Conservation (phyloP, 2,113 vertebrate genomes). For the Tychaedon coryphoeus region DNA sequence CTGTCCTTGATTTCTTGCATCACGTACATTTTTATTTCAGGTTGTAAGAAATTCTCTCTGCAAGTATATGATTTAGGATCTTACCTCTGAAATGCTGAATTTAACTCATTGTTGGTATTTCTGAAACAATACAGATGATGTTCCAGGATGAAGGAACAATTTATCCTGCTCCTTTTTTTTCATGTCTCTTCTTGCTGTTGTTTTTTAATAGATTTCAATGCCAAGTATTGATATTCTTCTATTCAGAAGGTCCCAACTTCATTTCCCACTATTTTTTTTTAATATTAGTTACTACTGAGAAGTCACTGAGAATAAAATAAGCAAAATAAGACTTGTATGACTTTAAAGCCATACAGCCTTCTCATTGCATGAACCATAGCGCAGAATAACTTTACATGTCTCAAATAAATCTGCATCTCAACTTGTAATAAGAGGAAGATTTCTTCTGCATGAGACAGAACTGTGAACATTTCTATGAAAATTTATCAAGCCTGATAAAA, state of each 20-base stretch:
- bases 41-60: not conserved
- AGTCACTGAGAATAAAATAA: not conserved
- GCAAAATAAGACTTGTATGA: not conserved
- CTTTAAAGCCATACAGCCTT: not conserved
- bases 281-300: not conserved
- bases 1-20: not conserved
- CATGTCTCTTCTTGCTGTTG: not conserved
- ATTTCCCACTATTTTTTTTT: not conserved
- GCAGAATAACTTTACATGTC: not conserved
- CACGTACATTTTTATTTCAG: not conserved
- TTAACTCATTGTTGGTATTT: not conserved
- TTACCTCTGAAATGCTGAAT: not conserved
- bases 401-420: not conserved
- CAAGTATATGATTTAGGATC: not conserved
- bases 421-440: not conserved
- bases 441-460: not conserved
- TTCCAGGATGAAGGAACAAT: not conserved
- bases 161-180: not conserved
- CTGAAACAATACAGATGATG: not conserved
- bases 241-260: not conserved
- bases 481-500: slow-evolving; percentile 10
- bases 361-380: not conserved
- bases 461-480: not conserved
- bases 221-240: not conserved
- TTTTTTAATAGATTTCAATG: not conserved